Base-by-base conservation (phyloP, 1,140 invertebrate species). In the Dreissena rostriformis region DNA sequence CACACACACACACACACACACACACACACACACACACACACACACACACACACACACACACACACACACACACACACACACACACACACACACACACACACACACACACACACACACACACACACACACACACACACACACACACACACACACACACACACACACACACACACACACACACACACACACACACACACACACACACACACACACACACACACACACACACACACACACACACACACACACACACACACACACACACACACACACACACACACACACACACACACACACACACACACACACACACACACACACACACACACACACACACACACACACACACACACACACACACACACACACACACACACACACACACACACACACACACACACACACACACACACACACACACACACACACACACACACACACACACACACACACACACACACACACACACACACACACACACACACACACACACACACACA, bases 361-460 rank as follows among this genome's bases (percentile, higher is more conserved):
- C 51, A 82, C 80, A 82, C 71, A 82, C 76, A 66, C 83, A 80
- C 76, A 57, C 67, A 65, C 83, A 39, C 76, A 74, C 68, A 53
- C 76, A 85, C 76, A 67, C 70, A 80, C 83, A 55, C 76, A 80
- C 76, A 66, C 83, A 85, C 83, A 71, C 73, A 84, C 61, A 78
- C 82, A 78, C 74, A 68, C 73, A 83, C 81, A 76, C 81, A 83
- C 72, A 76, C 61, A 83, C 61, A 67, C 72, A 83, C 72, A 67
- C 72, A 83, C 39, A 53, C 53, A 83, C 22, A 67, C 55, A 70
- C 82, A 57, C 61, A 68, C 63, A 70, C 73, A 78, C 73, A 68
- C 73, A 77, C 65, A 84, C 65, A 83, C 52, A 67, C 53, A 76
- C 65, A 49, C 39, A 67, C 55, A 76, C 12, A 84, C n/a, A 84